Percentiles rank a stretch among this genome's conserved stretches.
These are phyloP conservation scores for Drosophila paramelanica DNA, from an alignment of 2,888 invertebrate genomes.

Conservation along the genomic window DNA sequence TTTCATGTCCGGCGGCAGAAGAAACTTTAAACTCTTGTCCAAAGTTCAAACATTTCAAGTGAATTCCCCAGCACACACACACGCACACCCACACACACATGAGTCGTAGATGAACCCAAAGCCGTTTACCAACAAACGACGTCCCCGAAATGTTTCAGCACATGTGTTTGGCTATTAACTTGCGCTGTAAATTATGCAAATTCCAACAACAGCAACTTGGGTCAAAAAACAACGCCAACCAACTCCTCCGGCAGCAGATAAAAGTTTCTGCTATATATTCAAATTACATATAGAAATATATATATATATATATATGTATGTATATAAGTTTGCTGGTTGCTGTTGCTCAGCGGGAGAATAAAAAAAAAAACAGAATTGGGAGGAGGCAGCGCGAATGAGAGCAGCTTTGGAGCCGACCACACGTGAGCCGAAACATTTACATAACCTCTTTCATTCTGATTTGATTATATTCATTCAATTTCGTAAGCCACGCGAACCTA, in stretches of 20 bases:
- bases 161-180: conserved; percentile 72
- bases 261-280: conserved; percentile 35
- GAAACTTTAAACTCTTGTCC: conserved; percentile 18
- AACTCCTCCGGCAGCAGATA: conserved; percentile 22
- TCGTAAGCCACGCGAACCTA: conserved; percentile 61
- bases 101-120: conserved; percentile 16
- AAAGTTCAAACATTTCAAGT: conserved; percentile 46
- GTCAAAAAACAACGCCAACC: conserved; percentile 14
- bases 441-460: conserved; percentile 71
- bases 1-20: conserved; percentile 5
- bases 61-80: conserved; percentile 25
- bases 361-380: not conserved
- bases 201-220: conserved; percentile 37
- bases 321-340: not conserved
- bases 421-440: conserved; percentile 62
- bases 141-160: conserved; percentile 41
- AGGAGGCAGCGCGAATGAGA: conserved; percentile 16
- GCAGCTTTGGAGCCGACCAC: conserved; percentile 14
- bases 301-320: not conserved
- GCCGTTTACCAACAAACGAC: conserved; percentile 7
- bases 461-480: conserved; percentile 78
- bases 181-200: conserved; percentile 73
- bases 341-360: not conserved
- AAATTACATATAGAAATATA: not conserved
- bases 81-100: conserved; percentile 1